Evolutionary conservation across 2,113 vertebrate genomes (phyloP).

Genomic region (Prionailurus viverrinus): DNA sequence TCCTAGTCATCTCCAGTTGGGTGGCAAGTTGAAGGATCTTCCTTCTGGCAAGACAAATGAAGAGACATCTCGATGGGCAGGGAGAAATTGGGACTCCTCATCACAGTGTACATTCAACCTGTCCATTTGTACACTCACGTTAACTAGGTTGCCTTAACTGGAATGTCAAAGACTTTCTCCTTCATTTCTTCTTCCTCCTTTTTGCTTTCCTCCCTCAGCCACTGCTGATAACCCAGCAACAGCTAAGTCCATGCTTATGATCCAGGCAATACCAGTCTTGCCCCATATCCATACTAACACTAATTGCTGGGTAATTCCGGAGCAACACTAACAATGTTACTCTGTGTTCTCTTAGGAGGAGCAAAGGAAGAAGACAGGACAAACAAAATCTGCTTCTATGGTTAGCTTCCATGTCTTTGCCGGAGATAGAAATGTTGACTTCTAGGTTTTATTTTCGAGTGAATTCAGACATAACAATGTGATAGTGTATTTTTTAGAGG

Average conservation of each 20-base stretch:
- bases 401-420: not conserved
- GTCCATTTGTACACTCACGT: too few relatives aligned
- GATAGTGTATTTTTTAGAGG: too few relatives aligned
- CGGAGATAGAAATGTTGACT: not conserved
- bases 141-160: too few relatives aligned
- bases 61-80: too few relatives aligned
- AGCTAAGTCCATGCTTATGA: not conserved
- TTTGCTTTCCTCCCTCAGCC: not conserved
- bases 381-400: not conserved
- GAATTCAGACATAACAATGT: too few relatives aligned
- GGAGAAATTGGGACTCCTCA: too few relatives aligned
- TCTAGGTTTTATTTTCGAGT: not conserved
- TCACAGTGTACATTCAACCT: too few relatives aligned
- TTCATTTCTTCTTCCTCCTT: too few relatives aligned
- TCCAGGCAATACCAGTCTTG: fast-evolving
- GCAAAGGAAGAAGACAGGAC: not conserved
- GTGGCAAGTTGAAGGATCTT: too few relatives aligned
- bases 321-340: fast-evolving
- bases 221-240: too few relatives aligned
- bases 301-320: not conserved
- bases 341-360: not conserved
- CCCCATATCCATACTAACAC: not conserved
- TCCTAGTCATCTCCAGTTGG: not conserved
- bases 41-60: too few relatives aligned
- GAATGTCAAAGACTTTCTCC: too few relatives aligned